These are phyloP conservation scores for Spisula solida DNA, from an alignment of 2,888 invertebrate species.

Conservation along the genomic window DNA sequence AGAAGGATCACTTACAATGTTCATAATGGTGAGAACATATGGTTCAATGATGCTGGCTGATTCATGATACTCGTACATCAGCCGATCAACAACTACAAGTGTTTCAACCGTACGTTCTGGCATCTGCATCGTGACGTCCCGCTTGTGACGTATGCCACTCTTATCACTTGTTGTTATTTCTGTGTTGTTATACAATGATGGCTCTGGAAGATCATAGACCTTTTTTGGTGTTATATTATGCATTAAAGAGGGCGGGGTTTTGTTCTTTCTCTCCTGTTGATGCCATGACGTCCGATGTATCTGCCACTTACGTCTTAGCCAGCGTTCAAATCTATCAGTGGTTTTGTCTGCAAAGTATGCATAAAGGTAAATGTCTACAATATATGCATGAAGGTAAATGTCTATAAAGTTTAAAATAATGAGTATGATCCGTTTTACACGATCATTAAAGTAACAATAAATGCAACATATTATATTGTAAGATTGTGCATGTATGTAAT, in stretches of 20 bases:
- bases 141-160: conserved; percentile 49
- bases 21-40: conserved; percentile 96
- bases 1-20: conserved; percentile 91
- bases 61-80: conserved; percentile 85
- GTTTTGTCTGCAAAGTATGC: conserved; percentile 27
- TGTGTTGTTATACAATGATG: neutral
- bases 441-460: neutral
- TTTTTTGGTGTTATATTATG: conserved; percentile 64
- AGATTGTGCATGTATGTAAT: too few species aligned
- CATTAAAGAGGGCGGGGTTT: conserved; percentile 40
- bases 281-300: conserved; percentile 48
- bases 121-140: conserved; percentile 76
- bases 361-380: conserved; percentile 31
- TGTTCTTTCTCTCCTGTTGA: neutral
- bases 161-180: neutral
- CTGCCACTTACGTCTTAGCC: conserved; percentile 54
- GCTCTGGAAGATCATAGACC: conserved; percentile 60
- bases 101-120: conserved; percentile 85
- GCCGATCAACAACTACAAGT: conserved; percentile 85
- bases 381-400: neutral
- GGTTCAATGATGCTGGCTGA: conserved; percentile 91
- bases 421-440: neutral
- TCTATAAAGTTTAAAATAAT: too few species aligned
- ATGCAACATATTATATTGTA: too few species aligned
- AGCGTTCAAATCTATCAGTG: conserved; percentile 27